Percentiles rank a stretch among this genome's conserved stretches.
phyloP scores from a whole-genome alignment of 2,113 vertebrate species.

The Xenotilapia flavipinnis region DNA sequence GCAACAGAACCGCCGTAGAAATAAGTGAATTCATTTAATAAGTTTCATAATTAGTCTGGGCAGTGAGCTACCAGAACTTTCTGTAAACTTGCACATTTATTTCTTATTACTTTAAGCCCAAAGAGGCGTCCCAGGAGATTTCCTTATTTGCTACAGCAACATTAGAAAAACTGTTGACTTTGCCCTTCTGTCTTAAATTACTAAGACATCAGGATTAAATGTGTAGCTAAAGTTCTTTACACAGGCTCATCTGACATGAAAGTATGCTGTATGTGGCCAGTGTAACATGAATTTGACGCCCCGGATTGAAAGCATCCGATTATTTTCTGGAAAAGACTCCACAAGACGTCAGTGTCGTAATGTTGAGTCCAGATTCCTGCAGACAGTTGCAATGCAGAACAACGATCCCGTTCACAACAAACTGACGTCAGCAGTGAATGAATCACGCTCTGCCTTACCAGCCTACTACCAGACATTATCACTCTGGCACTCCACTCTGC shows the following conservation, averaged over 20 bases:
- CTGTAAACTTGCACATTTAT: not conserved
- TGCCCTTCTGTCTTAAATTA: not conserved
- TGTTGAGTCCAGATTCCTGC: not conserved
- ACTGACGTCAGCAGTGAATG: not conserved
- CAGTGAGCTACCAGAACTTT: not conserved
- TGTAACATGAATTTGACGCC: not conserved
- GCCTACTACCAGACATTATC: not conserved
- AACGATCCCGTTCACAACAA: slow-evolving; percentile 5
- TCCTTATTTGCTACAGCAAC: not conserved
- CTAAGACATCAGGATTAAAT: not conserved
- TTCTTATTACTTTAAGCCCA: fast-evolving
- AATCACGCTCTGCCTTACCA: not conserved
- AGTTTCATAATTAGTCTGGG: not conserved
- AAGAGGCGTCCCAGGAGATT: fast-evolving
- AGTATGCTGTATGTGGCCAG: not conserved
- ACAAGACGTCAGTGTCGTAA: not conserved
- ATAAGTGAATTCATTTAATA: not conserved
- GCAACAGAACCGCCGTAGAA: not conserved
- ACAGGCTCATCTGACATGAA: fast-evolving
- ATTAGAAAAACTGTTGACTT: not conserved
- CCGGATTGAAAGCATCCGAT: fast-evolving
- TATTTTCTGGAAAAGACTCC: not conserved
- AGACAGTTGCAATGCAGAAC: not conserved
- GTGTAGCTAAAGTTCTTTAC: not conserved
- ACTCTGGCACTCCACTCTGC: not conserved